These are phyloP conservation scores for Eulemur coronatus DNA, from an alignment of 2,797 vertebrate genomes.

Conservation along the genomic window DNA sequence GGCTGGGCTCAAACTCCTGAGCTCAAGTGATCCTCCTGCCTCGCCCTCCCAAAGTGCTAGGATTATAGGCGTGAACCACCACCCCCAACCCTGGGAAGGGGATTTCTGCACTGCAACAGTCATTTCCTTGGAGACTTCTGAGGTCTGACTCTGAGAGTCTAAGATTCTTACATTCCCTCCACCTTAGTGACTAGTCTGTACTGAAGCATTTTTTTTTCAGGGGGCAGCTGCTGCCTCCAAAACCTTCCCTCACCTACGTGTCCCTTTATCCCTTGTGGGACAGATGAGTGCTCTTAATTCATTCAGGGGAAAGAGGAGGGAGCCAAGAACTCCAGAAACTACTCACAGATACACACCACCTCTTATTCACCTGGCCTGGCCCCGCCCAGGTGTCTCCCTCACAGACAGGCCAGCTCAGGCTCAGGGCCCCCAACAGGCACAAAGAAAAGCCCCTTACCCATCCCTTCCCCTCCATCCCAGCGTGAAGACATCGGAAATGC, in stretches of 20 bases:
- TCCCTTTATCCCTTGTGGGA: background rate
- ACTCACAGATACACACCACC: background rate
- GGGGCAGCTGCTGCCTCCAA: background rate
- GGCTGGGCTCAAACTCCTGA: too few relatives aligned
- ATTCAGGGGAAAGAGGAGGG: background rate
- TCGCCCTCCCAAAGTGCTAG: too few relatives aligned
- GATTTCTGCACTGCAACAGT: background rate
- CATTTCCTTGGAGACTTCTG: background rate
- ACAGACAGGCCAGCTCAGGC: background rate
- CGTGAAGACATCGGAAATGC: background rate
- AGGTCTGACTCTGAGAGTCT: background rate
- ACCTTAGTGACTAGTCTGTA: background rate
- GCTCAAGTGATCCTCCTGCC: too few relatives aligned
- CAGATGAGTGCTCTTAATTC: background rate
- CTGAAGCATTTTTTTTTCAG: background rate
- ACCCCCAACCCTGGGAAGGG: background rate
- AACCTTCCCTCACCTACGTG: background rate
- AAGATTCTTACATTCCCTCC: background rate
- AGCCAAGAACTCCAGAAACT: background rate
- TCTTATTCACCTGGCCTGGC: background rate
- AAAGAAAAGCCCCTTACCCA: background rate
- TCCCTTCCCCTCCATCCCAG: background rate
- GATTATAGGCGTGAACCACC: too few relatives aligned
- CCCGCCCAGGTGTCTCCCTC: background rate
- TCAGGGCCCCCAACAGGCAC: background rate